A percentile compares a stretch with the other conserved stretches of the same genome.
Evolutionary conservation across 2,888 invertebrate genomes (phyloP).

Genomic region (Ichneumoninae sp.): DNA sequence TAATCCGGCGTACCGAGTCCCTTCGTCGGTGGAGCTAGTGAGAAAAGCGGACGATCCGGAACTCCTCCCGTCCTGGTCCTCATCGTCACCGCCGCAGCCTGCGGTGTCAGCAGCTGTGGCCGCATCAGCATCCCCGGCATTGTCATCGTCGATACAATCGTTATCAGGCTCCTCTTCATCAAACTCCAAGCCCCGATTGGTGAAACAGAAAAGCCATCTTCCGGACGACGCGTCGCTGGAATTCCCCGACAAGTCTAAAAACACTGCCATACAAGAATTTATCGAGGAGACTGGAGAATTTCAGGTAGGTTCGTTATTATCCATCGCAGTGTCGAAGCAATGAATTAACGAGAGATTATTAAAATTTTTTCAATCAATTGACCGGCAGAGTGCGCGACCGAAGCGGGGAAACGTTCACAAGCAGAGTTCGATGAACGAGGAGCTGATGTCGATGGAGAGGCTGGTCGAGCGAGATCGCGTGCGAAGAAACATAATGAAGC

Average conservation of each 20-base stretch:
- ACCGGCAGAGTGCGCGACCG: background rate
- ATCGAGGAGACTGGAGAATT: constrained; percentile 87
- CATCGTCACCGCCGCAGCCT: background rate
- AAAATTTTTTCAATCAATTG: background rate
- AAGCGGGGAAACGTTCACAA: constrained; percentile 88
- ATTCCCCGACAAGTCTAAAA: constrained; percentile 75
- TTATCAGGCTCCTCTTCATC: constrained; percentile 55
- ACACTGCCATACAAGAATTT: constrained; percentile 88
- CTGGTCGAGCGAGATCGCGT: constrained; percentile 93
- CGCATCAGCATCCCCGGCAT: background rate
- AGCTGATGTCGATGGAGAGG: constrained; percentile 94
- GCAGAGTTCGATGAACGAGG: constrained; percentile 95
- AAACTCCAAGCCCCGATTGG: constrained; percentile 88
- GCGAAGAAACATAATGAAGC: constrained; percentile 94
- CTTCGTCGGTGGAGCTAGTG: background rate
- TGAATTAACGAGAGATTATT: background rate
- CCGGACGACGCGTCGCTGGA: constrained; percentile 86
- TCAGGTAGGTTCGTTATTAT: constrained; percentile 77
- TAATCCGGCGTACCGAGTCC: background rate
- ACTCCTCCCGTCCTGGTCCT: background rate
- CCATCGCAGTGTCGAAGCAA: background rate
- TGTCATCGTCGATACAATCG: constrained; percentile 52
- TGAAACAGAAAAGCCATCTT: constrained; percentile 94
- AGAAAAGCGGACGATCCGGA: constrained; percentile 9
- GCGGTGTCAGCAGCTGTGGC: constrained; percentile 68